Evolutionary conservation across 2,888 invertebrate species (phyloP).

Genomic region (Dynastes grantii): DNA sequence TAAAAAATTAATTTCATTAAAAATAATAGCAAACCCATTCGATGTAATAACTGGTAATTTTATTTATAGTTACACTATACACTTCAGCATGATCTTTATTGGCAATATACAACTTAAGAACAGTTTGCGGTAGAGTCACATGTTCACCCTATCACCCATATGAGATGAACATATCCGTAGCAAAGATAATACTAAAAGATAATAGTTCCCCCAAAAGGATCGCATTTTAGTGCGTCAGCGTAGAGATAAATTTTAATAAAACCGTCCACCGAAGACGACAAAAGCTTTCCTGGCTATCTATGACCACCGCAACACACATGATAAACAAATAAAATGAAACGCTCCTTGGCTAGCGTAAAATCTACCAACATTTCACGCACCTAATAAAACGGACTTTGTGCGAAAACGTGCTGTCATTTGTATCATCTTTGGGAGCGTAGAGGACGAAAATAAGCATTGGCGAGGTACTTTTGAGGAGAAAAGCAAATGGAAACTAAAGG

Average conservation of each 20-base stretch:
- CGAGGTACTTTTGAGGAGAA: conserved; percentile 4
- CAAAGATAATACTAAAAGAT: conserved; percentile 32
- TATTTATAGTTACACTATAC: no score
- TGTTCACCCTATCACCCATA: neutral
- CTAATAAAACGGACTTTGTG: conserved; percentile 58
- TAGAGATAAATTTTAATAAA: conserved; percentile 39
- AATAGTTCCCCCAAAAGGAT: conserved; percentile 8
- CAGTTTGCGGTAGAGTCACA: neutral
- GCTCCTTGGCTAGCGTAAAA: conserved; percentile 46
- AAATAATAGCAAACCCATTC: no score
- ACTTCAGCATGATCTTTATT: neutral
- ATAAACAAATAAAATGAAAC: conserved; percentile 52
- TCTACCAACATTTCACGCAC: conserved; percentile 55
- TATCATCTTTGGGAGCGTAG: conserved; percentile 49
- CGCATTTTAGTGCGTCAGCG: conserved; percentile 15
- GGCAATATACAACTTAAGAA: neutral
- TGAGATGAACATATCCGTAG: no score
- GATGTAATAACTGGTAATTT: no score
- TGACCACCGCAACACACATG: conserved; percentile 21
- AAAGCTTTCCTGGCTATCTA: conserved; percentile 27
- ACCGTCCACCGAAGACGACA: conserved; percentile 12
- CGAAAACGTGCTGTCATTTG: conserved; percentile 58
- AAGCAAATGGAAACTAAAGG: conserved; percentile 32
- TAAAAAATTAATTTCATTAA: no score
- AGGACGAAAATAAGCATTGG: conserved; percentile 38